These are phyloP conservation scores for Labeo catla DNA, from an alignment of 2,113 vertebrate species.

Conservation along the genomic window DNA sequence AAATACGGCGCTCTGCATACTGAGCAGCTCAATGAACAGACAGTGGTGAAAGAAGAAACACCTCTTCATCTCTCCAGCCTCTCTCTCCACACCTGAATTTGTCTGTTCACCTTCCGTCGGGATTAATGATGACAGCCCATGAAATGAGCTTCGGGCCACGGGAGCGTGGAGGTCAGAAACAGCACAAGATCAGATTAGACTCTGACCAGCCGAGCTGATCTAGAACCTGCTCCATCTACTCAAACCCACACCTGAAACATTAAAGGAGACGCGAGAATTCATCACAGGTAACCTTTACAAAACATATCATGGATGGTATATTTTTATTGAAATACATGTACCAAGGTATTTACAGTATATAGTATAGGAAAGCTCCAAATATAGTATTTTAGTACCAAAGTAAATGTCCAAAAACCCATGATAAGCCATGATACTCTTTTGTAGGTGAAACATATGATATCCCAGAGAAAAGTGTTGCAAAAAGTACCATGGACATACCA, in stretches of 20 bases:
- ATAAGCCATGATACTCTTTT: too few species aligned
- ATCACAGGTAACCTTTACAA: neutral
- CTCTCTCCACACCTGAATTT: slow-evolving; percentile 21
- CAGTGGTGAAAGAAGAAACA: neutral
- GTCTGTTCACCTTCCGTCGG: slow-evolving; percentile 34
- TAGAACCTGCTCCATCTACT: slow-evolving; percentile 26
- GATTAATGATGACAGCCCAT: slow-evolving; percentile 53
- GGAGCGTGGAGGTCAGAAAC: slow-evolving; percentile 33
- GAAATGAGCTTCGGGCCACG: slow-evolving; percentile 42
- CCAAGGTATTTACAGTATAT: too few species aligned
- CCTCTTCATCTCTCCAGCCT: neutral
- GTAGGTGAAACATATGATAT: neutral
- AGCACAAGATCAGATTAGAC: slow-evolving; percentile 25
- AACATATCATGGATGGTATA: neutral
- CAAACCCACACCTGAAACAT: neutral
- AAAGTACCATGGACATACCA: neutral
- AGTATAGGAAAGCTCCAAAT: too few species aligned
- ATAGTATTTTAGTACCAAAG: too few species aligned
- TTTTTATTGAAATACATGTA: too few species aligned
- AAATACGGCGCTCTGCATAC: neutral
- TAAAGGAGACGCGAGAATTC: neutral
- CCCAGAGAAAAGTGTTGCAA: neutral
- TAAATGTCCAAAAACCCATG: too few species aligned
- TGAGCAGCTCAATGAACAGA: neutral
- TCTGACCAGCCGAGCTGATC: slow-evolving; percentile 24